A percentile compares a stretch with the other conserved stretches of the same genome.
These are phyloP conservation scores for Manis crassicaudata DNA, from an alignment of 2,797 vertebrate genomes.

Conservation along the genomic window DNA sequence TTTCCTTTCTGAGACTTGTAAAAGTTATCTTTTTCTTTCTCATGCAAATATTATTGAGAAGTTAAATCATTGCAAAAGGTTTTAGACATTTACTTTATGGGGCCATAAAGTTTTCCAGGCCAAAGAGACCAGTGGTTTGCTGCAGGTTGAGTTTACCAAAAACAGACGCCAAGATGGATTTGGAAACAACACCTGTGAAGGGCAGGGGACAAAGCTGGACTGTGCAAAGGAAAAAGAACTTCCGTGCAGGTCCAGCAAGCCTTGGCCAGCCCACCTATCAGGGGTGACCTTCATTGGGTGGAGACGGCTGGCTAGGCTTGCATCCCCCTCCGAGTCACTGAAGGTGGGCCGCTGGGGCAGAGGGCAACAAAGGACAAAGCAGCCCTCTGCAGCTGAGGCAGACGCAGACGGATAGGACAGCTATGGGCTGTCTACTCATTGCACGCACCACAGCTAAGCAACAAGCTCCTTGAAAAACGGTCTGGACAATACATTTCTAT, in stretches of 20 bases:
- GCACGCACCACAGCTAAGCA: not conserved
- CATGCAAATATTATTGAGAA: not conserved
- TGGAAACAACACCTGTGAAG: not conserved
- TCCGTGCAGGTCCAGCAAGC: rapidly evolving
- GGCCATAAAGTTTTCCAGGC: not conserved
- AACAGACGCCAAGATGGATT: not conserved
- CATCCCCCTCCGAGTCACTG: too few relatives aligned
- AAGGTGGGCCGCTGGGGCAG: not conserved
- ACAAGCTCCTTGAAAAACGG: not conserved
- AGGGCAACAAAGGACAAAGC: not conserved
- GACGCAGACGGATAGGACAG: not conserved
- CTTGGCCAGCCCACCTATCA: not conserved
- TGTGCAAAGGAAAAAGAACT: not conserved
- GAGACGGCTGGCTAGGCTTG: too few relatives aligned
- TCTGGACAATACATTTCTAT: rapidly evolving
- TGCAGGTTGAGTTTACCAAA: not conserved
- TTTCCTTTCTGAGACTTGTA: not conserved
- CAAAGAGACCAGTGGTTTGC: not conserved
- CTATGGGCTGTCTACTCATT: not conserved
- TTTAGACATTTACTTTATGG: not conserved
- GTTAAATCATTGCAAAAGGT: not conserved
- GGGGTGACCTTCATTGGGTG: rapidly evolving
- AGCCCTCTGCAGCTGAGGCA: not conserved
- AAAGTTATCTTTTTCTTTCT: conserved; percentile 15
- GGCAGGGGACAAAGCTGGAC: rapidly evolving